These are phyloP conservation scores for Beris morrisii DNA, from an alignment of 2,888 invertebrate genomes.

Conservation along the genomic window DNA sequence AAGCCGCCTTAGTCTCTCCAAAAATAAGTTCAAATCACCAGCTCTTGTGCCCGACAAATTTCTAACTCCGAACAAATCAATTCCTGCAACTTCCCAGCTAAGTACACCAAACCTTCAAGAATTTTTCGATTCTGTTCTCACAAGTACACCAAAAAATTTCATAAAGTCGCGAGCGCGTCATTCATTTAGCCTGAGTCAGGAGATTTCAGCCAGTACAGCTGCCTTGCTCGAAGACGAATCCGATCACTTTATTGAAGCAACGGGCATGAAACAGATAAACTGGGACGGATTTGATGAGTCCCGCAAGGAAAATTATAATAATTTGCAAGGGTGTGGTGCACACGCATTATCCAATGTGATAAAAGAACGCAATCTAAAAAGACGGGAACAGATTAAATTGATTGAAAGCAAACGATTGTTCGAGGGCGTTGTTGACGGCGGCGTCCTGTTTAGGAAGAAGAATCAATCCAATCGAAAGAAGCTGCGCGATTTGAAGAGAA, in stretches of 20 bases:
- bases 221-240: constrained; percentile 52
- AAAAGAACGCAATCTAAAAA: not conserved
- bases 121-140: constrained; percentile 34
- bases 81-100: constrained; percentile 1
- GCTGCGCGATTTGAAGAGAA: constrained; percentile 44
- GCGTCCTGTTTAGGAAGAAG: constrained; percentile 8
- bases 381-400: constrained; percentile 10
- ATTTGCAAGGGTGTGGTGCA: not conserved
- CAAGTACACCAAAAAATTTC: constrained; percentile 32
- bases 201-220: constrained; percentile 50
- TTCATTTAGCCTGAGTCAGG: constrained; percentile 44
- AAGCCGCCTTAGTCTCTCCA: constrained; percentile 13
- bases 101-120: constrained; percentile 32
- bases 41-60: constrained; percentile 1
- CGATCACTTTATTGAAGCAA: constrained; percentile 17
- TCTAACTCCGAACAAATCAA: constrained; percentile 12
- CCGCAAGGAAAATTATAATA: not conserved
- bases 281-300: constrained; percentile 4
- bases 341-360: not conserved
- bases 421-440: constrained; percentile 5
- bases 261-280: not conserved
- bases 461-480: constrained; percentile 39
- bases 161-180: constrained; percentile 2
- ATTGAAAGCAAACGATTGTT: constrained; percentile 13
- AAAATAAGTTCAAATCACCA: constrained; percentile 13